Evolutionary conservation across 1,140 invertebrate species (phyloP).

Genomic region (Stegodyphus mimosarum): DNA sequence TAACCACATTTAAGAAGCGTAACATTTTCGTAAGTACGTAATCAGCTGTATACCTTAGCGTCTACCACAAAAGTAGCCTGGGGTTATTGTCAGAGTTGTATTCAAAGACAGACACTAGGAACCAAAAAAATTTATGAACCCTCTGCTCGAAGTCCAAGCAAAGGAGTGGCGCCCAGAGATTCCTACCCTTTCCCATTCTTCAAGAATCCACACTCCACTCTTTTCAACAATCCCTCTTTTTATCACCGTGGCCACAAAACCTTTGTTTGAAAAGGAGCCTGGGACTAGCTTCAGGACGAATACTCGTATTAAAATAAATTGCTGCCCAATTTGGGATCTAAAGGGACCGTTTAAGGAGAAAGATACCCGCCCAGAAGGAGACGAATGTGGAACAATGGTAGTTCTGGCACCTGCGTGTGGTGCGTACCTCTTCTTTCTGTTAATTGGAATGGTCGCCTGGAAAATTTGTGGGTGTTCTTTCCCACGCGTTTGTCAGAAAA

Average conservation of each 20-base stretch:
- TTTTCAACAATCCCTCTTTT: neutral
- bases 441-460: neutral
- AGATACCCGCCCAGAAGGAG: neutral
- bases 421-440: neutral
- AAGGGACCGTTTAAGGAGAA: neutral
- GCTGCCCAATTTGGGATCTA: neutral
- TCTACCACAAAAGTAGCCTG: neutral
- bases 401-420: neutral
- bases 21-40: no score
- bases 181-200: neutral
- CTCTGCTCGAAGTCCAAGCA: neutral
- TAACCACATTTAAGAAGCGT: no score
- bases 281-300: neutral
- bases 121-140: neutral
- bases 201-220: neutral
- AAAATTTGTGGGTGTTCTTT: constrained; percentile 1
- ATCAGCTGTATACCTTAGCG: no score
- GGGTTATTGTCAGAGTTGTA: neutral
- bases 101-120: neutral
- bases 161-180: neutral
- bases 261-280: neutral
- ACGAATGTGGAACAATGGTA: neutral
- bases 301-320: neutral
- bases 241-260: constrained; percentile 1
- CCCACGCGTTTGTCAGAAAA: neutral